Conservation (phyloP, 1,140 invertebrate species). For the Tachypleus tridentatus region DNA sequence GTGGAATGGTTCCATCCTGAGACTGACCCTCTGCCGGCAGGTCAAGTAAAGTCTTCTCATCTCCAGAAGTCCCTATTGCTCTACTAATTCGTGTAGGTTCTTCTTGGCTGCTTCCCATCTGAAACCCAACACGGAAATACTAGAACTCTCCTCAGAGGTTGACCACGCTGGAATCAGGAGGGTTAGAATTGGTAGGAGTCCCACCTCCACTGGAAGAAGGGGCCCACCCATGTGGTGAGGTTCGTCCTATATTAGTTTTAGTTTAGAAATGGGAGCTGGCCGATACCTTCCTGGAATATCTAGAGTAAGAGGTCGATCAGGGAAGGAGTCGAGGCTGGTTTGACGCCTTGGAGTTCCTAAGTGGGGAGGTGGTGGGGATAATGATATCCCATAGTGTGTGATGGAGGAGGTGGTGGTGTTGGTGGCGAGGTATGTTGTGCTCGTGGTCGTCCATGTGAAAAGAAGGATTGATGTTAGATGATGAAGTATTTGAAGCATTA, state of each 20-base stretch:
- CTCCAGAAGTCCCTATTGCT: constrained; percentile 9
- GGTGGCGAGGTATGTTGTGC: constrained; percentile 23
- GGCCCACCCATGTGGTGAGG: constrained; percentile 15
- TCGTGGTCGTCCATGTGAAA: constrained; percentile 53
- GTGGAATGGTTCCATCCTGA: constrained; percentile 48
- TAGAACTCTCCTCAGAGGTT: constrained; percentile 69
- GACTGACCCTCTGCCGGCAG: constrained; percentile 38
- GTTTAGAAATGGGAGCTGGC: constrained; percentile 7
- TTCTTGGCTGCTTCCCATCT: constrained; percentile 41
- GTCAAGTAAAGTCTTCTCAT: constrained; percentile 42
- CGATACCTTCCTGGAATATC: constrained; percentile 38
- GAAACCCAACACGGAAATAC: constrained; percentile 67
- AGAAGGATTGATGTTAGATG: constrained; percentile 43
- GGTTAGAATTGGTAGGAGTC: constrained; percentile 72
- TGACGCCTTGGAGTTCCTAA: constrained; percentile 9
- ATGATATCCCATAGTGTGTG: constrained; percentile 23
- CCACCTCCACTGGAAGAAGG: constrained; percentile 27
- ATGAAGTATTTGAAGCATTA: constrained; percentile 43
- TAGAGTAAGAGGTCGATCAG: constrained; percentile 58
- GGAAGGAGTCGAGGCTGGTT: constrained; percentile 10
- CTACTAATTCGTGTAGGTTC: constrained; percentile 37
- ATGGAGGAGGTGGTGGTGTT: constrained; percentile 5
- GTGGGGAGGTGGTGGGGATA: constrained; percentile 25
- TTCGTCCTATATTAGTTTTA: constrained; percentile 11
- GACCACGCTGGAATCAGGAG: constrained; percentile 53